Conservation (phyloP, 2,797 vertebrate species). For the Sebastes melanostomus region DNA sequence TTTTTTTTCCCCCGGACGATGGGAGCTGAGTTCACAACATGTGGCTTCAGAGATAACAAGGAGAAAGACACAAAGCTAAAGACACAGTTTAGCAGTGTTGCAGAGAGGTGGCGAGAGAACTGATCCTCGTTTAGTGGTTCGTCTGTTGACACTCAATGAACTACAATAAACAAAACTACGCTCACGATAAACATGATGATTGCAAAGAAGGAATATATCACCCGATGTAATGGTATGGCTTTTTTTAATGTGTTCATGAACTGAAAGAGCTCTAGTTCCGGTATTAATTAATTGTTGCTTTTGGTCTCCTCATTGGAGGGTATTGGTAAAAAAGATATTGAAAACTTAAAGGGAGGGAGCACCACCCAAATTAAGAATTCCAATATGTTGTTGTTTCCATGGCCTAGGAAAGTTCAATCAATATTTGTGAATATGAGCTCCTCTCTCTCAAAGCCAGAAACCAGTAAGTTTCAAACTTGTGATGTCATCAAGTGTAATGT, state of each 20-base stretch:
- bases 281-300: background rate
- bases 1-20: background rate
- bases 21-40: conserved; percentile 38
- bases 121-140: background rate
- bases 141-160: background rate
- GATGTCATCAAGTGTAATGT: background rate
- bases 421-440: background rate
- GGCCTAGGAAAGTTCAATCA: background rate
- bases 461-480: background rate
- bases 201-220: background rate
- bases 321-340: background rate
- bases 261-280: background rate
- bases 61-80: conserved; percentile 23
- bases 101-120: background rate
- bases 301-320: background rate
- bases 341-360: background rate
- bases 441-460: background rate
- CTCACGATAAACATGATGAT: background rate
- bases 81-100: conserved; percentile 13
- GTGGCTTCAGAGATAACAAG: conserved; percentile 48
- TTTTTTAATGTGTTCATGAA: background rate
- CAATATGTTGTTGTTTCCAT: background rate
- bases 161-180: background rate
- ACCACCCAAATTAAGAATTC: too few species aligned
- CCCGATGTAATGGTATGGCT: background rate